Conservation (phyloP, 2,888 invertebrate genomes). For the Encarsia formosa region DNA sequence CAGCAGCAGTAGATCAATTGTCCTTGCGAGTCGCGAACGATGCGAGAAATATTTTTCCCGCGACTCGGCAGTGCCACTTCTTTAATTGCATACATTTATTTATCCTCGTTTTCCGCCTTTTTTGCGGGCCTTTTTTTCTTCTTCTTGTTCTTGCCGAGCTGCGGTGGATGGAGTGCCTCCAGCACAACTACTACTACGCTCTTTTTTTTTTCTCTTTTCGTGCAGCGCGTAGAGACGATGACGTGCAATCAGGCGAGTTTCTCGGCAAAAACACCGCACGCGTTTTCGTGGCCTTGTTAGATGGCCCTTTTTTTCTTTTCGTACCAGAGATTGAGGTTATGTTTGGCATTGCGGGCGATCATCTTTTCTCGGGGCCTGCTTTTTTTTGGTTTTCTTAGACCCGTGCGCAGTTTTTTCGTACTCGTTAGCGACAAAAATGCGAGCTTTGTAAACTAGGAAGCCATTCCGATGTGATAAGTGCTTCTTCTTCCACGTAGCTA, state of each 20-base stretch:
- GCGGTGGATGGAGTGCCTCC: no score
- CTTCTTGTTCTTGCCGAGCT: background rate
- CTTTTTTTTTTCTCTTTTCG: background rate
- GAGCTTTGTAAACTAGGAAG: no score
- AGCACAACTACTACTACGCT: no score
- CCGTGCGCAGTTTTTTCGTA: no score
- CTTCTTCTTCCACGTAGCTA: no score
- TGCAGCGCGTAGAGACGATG: no score
- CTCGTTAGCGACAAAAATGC: no score
- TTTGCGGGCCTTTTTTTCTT: background rate
- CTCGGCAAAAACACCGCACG: background rate
- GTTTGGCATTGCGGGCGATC: no score
- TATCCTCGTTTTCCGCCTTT: slow-evolving; percentile 14
- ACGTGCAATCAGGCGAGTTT: slow-evolving; percentile 2
- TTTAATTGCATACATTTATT: slow-evolving; percentile 28
- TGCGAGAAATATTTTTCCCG: background rate
- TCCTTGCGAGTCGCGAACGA: background rate
- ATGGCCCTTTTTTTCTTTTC: no score
- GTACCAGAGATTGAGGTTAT: no score
- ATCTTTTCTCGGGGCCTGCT: background rate
- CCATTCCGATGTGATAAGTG: no score
- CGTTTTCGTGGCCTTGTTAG: background rate
- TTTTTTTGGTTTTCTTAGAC: background rate
- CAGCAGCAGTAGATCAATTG: no score
- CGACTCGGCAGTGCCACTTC: background rate